Evolutionary conservation across 1,140 invertebrate species (phyloP).

Genomic region (Teleogryllus occipitalis): DNA sequence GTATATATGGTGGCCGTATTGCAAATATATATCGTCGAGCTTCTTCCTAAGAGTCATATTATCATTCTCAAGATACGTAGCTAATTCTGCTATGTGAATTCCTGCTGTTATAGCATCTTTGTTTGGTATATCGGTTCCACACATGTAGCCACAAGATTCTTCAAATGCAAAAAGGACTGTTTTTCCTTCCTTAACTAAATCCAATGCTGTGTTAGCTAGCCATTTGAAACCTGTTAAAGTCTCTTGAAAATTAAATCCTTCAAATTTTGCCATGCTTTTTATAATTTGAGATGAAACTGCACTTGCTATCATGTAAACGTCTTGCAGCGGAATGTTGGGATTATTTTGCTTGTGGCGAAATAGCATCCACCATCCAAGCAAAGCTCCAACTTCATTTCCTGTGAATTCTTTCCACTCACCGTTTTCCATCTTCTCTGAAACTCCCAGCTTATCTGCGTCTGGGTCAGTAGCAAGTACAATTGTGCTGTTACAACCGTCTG

Average conservation of each 20-base stretch:
- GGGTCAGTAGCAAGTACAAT: constrained; percentile 97
- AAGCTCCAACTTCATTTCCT: constrained; percentile 91
- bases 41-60: constrained; percentile 60
- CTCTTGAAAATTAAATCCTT: constrained; percentile 84
- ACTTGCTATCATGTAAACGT: constrained; percentile 80
- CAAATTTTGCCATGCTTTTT: constrained; percentile 64
- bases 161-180: constrained; percentile 90
- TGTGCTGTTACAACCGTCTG: constrained; percentile 56
- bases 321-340: constrained; percentile 38
- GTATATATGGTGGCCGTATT: constrained; percentile 76
- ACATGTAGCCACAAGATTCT: constrained; percentile 94
- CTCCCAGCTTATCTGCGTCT: constrained; percentile 92
- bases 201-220: constrained; percentile 87
- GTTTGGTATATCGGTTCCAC: constrained; percentile 74
- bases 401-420: constrained; percentile 82
- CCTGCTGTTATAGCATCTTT: constrained; percentile 93
- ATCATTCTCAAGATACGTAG: constrained; percentile 59
- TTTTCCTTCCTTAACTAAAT: constrained; percentile 57
- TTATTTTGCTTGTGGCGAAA: constrained; percentile 45
- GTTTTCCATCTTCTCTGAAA: constrained; percentile 63
- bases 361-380: constrained; percentile 93
- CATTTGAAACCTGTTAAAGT: constrained; percentile 98
- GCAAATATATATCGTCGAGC: constrained; percentile 67
- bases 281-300: constrained; percentile 97
- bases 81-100: constrained; percentile 67